Conservation (phyloP, 1,140 invertebrate genomes). For the Sycobia sp. region DNA sequence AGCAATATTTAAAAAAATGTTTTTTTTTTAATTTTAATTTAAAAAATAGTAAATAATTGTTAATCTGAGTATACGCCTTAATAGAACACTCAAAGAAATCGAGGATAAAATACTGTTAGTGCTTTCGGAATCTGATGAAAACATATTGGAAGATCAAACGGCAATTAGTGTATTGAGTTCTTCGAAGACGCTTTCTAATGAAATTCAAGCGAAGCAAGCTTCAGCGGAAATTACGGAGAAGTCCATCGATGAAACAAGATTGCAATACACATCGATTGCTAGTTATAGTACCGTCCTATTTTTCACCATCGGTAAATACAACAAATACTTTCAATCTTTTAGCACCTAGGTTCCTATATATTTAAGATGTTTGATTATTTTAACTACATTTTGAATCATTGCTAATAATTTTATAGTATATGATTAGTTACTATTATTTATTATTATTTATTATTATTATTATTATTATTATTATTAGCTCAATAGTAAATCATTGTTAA, state of each 20-base stretch:
- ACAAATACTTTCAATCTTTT: not conserved
- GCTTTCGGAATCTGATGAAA: conserved; percentile 84
- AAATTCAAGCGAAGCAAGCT: conserved; percentile 87
- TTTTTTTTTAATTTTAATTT: not conserved
- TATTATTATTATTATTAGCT: too few species aligned
- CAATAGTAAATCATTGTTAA: too few species aligned
- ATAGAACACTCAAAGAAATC: conserved; percentile 86
- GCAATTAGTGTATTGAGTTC: conserved; percentile 90
- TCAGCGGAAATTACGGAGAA: conserved; percentile 87
- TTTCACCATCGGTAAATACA: conserved; percentile 84
- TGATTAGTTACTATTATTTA: too few species aligned
- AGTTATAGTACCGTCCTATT: conserved; percentile 89
- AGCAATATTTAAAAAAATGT: too few species aligned
- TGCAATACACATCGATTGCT: conserved; percentile 88
- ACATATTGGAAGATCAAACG: conserved; percentile 94
- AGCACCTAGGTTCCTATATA: too few species aligned
- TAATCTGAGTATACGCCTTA: conserved; percentile 34
- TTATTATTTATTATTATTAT: too few species aligned
- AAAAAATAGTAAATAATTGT: not conserved
- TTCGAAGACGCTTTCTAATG: conserved; percentile 86
- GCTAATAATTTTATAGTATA: too few species aligned
- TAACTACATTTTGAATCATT: too few species aligned
- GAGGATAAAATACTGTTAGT: conserved; percentile 93
- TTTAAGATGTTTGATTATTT: too few species aligned
- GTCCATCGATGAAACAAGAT: conserved; percentile 79